Evolutionary conservation across 2,888 invertebrate genomes (phyloP), one percentile per base, ranked within the genome.

Genomic region (Protonemura montana): DNA sequence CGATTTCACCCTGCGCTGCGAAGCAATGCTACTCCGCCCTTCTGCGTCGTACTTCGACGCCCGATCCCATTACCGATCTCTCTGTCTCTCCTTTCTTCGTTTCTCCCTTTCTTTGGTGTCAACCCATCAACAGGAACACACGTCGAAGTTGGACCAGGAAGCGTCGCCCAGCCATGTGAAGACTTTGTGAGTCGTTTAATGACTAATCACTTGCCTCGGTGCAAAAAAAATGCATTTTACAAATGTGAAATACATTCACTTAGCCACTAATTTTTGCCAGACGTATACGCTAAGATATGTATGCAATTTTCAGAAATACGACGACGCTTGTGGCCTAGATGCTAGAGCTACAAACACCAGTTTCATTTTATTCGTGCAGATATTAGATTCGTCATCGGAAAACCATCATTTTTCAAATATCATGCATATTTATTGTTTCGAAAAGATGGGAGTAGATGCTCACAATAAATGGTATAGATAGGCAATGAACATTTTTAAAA

Each of bases 1-100:
- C 87, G 87, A 87, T 87, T 87, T 42, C 82, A 85, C 25, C 41
- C 76, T 85, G 28, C 59, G 30, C 77, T 76, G 29, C 35, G 76
- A 35, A 35, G 35, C 35, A 35, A 35, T 35, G 35, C 35, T 35
- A 35, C 35, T 10, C 35, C 35, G 35, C 35, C 35, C 35, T 35
- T 3, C 35, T 35, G 35, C 35, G 35, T 35, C 35, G 35, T 35
- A 76, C 42, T 41, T 25, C 81, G 59, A 27, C 78, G 35, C 59
- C 27, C 26, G 35, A 29, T 41, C 25, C 82, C 82, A 83, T 83
- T 83, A 83, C 82, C 82, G 5, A 5, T 76, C 42, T 41, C 5
- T 0, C 81, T 30, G 28, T 3, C 28, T 35, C 82, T 35, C 26
- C 82, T 41, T 41, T 83, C 82, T n/a, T 35, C 42, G 10, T n/a